phyloP scores from a whole-genome alignment of 2,797 vertebrate species.

The Dryobates pubescens region DNA sequence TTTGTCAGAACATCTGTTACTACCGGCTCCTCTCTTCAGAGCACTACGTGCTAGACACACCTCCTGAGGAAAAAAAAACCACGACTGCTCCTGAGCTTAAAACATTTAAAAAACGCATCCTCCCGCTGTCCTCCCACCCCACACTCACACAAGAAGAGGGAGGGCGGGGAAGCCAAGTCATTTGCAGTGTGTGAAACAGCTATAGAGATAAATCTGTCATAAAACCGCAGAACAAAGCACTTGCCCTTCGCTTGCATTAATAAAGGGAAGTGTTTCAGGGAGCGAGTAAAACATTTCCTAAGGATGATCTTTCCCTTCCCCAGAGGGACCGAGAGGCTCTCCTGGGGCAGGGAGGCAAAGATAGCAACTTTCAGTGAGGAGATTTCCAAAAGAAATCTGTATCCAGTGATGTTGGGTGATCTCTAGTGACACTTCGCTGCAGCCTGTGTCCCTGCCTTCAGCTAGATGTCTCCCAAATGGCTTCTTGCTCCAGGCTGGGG shows the following conservation, averaged over 20 bases:
- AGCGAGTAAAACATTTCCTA: neutral
- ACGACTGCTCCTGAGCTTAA: constrained; percentile 3
- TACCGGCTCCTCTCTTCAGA: neutral
- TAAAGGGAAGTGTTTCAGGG: neutral
- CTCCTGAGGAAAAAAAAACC: constrained; percentile 2
- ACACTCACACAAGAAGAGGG: neutral
- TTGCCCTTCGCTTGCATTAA: neutral
- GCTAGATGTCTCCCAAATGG: fast-evolving
- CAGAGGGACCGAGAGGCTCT: neutral
- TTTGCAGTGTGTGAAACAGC: neutral
- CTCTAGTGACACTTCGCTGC: neutral
- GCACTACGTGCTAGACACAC: constrained; percentile 17
- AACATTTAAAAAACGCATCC: constrained; percentile 48
- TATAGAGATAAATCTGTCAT: neutral
- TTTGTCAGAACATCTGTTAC: constrained; percentile 61
- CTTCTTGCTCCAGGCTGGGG: fast-evolving
- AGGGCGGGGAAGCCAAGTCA: neutral
- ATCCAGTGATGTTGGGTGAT: neutral
- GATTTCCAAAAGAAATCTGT: neutral
- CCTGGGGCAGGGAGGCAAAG: neutral
- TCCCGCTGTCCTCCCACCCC: neutral
- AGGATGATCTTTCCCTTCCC: neutral
- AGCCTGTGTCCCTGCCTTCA: neutral
- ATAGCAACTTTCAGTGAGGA: neutral
- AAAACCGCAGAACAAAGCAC: neutral